phyloP scores from a whole-genome alignment of 2,797 vertebrate genomes.

The Chelon labrosus region DNA sequence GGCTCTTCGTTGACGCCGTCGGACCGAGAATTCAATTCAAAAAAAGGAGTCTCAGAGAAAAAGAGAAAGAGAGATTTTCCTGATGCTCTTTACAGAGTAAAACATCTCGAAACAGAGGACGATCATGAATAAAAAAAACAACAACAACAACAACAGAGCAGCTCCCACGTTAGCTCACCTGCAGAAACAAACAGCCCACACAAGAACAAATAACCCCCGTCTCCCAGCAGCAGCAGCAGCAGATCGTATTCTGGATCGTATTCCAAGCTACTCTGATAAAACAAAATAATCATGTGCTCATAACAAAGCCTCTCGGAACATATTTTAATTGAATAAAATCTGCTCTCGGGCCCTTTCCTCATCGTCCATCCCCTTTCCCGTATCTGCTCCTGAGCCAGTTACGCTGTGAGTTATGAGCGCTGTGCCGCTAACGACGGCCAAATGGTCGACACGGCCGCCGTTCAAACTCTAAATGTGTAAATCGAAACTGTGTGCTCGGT shows the following conservation, averaged over 20 bases:
- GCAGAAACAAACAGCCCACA: slow-evolving; percentile 52
- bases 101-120: slow-evolving; percentile 10
- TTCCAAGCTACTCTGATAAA: slow-evolving; percentile 13
- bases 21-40: slow-evolving; percentile 24
- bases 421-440: slow-evolving; percentile 65
- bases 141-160: background rate
- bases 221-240: slow-evolving; percentile 3
- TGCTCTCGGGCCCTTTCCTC: background rate
- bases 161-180: slow-evolving; percentile 46
- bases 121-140: slow-evolving; percentile 7
- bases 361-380: background rate
- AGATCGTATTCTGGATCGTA: slow-evolving; percentile 13
- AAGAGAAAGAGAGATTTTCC: background rate
- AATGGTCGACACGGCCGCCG: slow-evolving; percentile 70
- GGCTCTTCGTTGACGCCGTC: slow-evolving; percentile 37
- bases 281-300: slow-evolving; percentile 3
- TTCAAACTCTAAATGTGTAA: slow-evolving; percentile 76
- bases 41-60: too few relatives aligned
- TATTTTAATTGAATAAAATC: slow-evolving; percentile 27
- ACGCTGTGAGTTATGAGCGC: slow-evolving; percentile 73
- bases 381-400: slow-evolving; percentile 55
- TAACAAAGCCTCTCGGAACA: slow-evolving; percentile 1
- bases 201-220: slow-evolving; percentile 14
- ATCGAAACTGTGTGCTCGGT: slow-evolving; percentile 73
- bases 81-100: slow-evolving; percentile 14